These are phyloP conservation scores for Charina bottae DNA, from an alignment of 2,113 vertebrate genomes.

Conservation along the genomic window DNA sequence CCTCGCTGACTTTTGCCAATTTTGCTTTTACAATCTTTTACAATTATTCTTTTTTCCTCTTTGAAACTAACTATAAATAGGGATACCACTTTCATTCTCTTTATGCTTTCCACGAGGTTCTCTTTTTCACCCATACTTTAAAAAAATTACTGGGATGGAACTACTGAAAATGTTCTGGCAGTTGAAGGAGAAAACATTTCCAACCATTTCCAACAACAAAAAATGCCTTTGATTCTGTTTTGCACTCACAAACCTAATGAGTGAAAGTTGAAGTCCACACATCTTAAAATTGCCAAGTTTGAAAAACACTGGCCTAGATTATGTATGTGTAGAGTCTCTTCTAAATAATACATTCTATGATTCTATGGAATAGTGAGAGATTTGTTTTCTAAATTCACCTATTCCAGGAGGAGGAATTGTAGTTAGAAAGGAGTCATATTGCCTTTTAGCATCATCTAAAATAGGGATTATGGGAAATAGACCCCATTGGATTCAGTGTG, in stretches of 20 bases:
- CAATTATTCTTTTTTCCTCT: not conserved
- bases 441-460: no score
- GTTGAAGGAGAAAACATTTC: conserved; percentile 11
- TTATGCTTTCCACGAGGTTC: not conserved
- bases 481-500: no score
- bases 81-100: conserved; percentile 23
- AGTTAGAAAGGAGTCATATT: no score
- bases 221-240: conserved; percentile 13
- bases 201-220: not conserved
- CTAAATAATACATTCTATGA: no score
- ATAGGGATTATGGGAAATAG: no score
- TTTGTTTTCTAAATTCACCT: no score
- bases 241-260: conserved; percentile 15
- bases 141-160: conserved; percentile 13
- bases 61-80: conserved; percentile 32
- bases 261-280: not conserved
- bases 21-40: conserved; percentile 37
- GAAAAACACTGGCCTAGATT: not conserved
- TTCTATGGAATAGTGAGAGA: no score
- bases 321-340: no score
- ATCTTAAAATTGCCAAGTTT: not conserved
- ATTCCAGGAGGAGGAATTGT: no score
- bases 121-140: not conserved
- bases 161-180: conserved; percentile 35
- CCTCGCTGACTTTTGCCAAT: conserved; percentile 29